Conservation (phyloP, 2,113 vertebrate species). For the Gulo gulo region DNA sequence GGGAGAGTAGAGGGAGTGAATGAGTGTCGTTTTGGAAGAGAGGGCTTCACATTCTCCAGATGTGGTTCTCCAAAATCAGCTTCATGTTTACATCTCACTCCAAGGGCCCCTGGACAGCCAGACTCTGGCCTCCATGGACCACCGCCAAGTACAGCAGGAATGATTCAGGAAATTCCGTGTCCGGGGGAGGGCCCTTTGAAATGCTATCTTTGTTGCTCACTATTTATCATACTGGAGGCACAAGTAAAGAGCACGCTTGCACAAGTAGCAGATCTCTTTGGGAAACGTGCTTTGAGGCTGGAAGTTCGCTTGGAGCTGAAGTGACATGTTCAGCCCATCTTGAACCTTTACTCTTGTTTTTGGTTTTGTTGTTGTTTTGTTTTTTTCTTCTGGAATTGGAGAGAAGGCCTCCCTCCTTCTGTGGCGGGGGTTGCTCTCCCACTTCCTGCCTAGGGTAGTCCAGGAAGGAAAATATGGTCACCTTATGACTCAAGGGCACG, state of each 20-base stretch:
- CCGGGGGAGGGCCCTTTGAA: neutral
- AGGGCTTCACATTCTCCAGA: neutral
- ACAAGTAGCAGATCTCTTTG: neutral
- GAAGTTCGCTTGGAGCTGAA: neutral
- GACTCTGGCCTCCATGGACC: neutral
- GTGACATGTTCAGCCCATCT: neutral
- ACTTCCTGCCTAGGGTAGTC: slow-evolving; percentile 53
- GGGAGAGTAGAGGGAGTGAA: neutral
- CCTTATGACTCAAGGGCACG: slow-evolving; percentile 89
- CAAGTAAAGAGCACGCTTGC: neutral
- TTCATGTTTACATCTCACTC: neutral
- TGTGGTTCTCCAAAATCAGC: neutral
- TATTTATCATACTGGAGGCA: neutral
- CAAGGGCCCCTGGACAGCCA: neutral
- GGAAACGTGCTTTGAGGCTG: neutral
- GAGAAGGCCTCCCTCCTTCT: neutral
- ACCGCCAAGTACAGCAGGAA: neutral
- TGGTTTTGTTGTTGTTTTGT: neutral
- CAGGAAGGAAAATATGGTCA: slow-evolving; percentile 80
- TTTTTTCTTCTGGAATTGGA: neutral
- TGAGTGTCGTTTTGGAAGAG: rapidly evolving
- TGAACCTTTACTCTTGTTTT: neutral
- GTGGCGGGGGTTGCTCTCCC: neutral
- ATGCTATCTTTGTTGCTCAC: neutral
- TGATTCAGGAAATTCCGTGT: neutral